phyloP scores from a whole-genome alignment of 2,888 invertebrate species.

The Ramazzottius varieornatus region DNA sequence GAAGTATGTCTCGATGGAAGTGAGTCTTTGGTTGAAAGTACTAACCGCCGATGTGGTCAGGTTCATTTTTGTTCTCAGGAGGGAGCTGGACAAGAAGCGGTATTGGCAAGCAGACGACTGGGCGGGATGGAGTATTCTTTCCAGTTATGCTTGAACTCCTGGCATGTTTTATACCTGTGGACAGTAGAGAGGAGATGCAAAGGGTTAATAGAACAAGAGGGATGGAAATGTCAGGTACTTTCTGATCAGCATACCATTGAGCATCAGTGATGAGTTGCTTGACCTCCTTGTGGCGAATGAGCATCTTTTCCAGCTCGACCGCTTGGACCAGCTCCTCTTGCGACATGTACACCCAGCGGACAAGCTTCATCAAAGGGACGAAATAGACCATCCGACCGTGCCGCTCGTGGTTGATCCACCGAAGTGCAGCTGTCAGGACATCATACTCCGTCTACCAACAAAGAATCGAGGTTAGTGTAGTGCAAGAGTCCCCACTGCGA shows the following conservation, averaged over 20 bases:
- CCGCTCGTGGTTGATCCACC: neutral
- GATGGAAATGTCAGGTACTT: neutral
- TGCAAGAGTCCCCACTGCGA: neutral
- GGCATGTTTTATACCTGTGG: neutral
- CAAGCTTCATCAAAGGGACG: neutral
- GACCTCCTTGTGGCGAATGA: neutral
- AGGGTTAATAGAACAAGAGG: neutral
- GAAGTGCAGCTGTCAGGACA: neutral
- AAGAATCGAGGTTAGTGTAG: neutral
- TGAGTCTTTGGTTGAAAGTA: too few species aligned
- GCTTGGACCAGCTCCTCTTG: neutral
- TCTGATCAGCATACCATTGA: neutral
- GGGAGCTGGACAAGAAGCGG: too few species aligned
- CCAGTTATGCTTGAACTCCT: constrained; percentile 1
- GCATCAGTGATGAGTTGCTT: constrained; percentile 3
- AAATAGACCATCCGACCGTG: neutral
- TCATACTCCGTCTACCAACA: neutral
- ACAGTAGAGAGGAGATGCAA: neutral
- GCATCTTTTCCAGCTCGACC: neutral
- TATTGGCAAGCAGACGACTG: neutral
- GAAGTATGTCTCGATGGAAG: too few species aligned
- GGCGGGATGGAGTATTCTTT: neutral
- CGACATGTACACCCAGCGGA: constrained; percentile 1
- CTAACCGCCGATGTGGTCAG: too few species aligned
- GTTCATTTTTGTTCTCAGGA: too few species aligned